Evolutionary conservation across 2,888 invertebrate species (phyloP), one percentile per base, ranked within the genome.

Genomic region (Tenthredo mesomela): DNA sequence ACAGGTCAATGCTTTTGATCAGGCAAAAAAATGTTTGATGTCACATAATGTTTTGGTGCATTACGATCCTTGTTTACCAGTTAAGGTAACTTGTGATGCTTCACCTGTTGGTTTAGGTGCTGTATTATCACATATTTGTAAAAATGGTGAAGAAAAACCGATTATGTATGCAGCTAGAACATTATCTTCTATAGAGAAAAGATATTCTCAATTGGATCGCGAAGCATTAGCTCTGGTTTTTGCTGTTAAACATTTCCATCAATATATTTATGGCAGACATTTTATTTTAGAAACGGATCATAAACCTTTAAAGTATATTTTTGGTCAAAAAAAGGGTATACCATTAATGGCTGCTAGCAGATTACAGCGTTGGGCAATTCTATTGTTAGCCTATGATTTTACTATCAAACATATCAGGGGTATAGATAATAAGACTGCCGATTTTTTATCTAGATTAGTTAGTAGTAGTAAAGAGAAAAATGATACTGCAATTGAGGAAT

Each of bases 81-180:
- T 90, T 37, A 86, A 86, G 18, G 77, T 88, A 25, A 47, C 84
- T 18, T 85, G 91, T 47, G 93, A 94, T 88, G 93, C 93, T 1
- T 91, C 90, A n/a, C 89, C 90, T 15, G 86, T 89, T 71, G 91
- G 91, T 2, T 75, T 92, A 21, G 92, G 90, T 2, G 89, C 91
- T 10, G 90, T 90, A 29, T 67, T 89, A 40, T 87, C 86, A 58
- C 88, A 87, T 12, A 84, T 86, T 29, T 71, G 87, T 86, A 29
- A 86, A 5, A 75, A 90, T 83, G 86, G 85, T 12, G 71, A 71
- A n/a, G 88, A 88, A 84, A 85, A 78, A 75, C 88, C 89, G 4
- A 86, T 90, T 33, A 84, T 84, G 18, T 90, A 87, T 84, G 88
- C 87, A 5, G 88, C 87, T 3, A 77, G 85, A 54, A 86, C 86